Percentiles rank a stretch among this genome's conserved stretches.
Conservation (phyloP, 2,797 vertebrate genomes). For the Sebastes trivittatus region DNA sequence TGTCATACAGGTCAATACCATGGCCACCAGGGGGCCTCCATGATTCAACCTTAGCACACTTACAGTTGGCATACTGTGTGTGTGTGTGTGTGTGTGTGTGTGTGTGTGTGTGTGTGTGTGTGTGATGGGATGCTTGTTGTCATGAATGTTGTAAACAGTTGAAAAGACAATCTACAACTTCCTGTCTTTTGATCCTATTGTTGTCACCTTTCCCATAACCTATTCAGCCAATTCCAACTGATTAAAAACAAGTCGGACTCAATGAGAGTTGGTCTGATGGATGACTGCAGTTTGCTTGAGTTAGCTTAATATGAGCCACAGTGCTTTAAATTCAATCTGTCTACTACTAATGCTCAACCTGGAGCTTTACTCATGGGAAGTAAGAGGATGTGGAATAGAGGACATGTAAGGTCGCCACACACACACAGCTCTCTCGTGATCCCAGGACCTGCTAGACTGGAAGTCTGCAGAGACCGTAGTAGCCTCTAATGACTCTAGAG, state of each 20-base stretch:
- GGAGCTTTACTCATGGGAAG: not conserved
- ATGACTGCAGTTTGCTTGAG: not conserved
- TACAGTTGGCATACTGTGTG: not conserved
- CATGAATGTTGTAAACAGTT: not conserved
- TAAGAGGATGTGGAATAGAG: not conserved
- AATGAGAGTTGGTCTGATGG: not conserved
- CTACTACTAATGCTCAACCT: constrained; percentile 7
- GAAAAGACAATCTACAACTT: not conserved
- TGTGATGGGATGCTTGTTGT: too few species aligned
- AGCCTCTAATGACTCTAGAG: too few species aligned
- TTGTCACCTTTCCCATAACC: not conserved
- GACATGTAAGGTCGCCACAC: not conserved
- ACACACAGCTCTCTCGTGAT: not conserved
- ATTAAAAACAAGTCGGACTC: not conserved
- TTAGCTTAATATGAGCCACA: constrained; percentile 1
- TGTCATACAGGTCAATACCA: constrained; percentile 16
- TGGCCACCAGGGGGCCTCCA: constrained; percentile 70
- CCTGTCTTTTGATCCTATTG: not conserved
- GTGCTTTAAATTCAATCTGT: constrained; percentile 9
- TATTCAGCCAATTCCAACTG: not conserved
- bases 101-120: not conserved
- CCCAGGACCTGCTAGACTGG: not conserved
- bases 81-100: not conserved
- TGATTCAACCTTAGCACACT: constrained; percentile 25
- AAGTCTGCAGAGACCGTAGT: too few species aligned